Percentiles rank a stretch among this genome's conserved stretches.
These are phyloP conservation scores for Ormyrus pomaceus DNA, from an alignment of 2,888 invertebrate genomes.

Conservation along the genomic window DNA sequence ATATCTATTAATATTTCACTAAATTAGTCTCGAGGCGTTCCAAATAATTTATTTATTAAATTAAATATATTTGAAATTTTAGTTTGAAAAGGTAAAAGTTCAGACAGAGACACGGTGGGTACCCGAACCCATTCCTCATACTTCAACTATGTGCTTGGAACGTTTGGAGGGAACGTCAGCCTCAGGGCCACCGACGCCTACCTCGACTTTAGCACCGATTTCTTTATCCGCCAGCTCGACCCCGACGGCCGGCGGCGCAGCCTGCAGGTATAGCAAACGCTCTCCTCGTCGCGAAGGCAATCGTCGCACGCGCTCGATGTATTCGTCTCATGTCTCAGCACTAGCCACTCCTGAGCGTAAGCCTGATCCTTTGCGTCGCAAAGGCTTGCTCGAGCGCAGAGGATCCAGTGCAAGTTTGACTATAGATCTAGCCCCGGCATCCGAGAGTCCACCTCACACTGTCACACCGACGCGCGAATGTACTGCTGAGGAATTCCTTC, in stretches of 20 bases:
- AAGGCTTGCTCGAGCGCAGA: slow-evolving; percentile 87
- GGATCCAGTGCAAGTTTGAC: slow-evolving; percentile 95
- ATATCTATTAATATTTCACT: too few relatives aligned
- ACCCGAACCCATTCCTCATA: slow-evolving; percentile 34
- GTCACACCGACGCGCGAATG: slow-evolving; percentile 79
- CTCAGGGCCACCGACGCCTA: neutral
- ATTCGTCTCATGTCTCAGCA: slow-evolving; percentile 44
- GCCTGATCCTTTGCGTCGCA: slow-evolving; percentile 7
- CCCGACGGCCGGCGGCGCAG: neutral
- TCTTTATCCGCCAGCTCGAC: too few relatives aligned
- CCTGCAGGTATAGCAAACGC: slow-evolving; percentile 12
- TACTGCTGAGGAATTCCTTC: slow-evolving; percentile 78
- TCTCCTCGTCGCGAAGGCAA: slow-evolving; percentile 48
- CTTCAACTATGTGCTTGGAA: slow-evolving; percentile 44
- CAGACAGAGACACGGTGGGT: slow-evolving; percentile 53
- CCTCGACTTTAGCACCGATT: neutral
- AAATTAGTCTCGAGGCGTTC: too few relatives aligned
- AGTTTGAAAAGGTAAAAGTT: slow-evolving; percentile 50
- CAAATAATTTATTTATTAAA: neutral
- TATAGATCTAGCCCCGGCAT: slow-evolving; percentile 80
- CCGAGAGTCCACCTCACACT: slow-evolving; percentile 72
- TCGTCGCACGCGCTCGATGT: slow-evolving; percentile 54
- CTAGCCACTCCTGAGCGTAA: slow-evolving; percentile 46
- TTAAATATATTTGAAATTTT: neutral
- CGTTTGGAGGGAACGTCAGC: neutral